Conservation (phyloP, 2,113 vertebrate species). For the Proteles cristata region DNA sequence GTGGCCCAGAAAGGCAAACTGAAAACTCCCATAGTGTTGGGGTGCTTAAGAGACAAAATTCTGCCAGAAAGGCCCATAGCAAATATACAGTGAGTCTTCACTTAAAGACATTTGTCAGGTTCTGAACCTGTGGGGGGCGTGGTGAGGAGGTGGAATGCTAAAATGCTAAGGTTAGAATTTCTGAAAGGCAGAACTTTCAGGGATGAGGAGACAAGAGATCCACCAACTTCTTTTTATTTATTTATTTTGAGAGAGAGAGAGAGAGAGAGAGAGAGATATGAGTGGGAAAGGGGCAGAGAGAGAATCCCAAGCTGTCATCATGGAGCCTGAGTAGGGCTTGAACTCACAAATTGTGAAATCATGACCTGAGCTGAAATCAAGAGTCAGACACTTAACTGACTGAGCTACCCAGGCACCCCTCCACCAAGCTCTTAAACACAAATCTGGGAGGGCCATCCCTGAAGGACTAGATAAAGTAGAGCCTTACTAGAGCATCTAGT, state of each 20-base stretch:
- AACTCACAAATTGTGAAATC: too few species aligned
- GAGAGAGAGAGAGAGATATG: too few species aligned
- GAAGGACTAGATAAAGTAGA: neutral
- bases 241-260: too few species aligned
- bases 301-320: too few species aligned
- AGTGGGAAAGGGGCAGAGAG: too few species aligned
- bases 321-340: too few species aligned
- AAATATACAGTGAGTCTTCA: neutral
- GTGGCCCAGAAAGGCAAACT: neutral
- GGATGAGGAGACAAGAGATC: neutral
- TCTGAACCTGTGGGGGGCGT: neutral
- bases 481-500: neutral
- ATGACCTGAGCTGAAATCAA: too few species aligned
- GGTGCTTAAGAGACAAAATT: neutral
- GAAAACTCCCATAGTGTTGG: neutral
- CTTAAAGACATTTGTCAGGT: neutral
- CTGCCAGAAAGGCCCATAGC: neutral
- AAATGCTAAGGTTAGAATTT: neutral
- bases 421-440: neutral
- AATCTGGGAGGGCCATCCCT: neutral
- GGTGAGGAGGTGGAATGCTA: neutral
- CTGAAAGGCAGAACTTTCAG: neutral
- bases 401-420: too few species aligned
- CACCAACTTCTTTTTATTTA: neutral
- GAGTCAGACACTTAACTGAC: too few species aligned